Base-by-base conservation (phyloP, 2,113 vertebrate genomes). In the Poeciliopsis prolifica region DNA sequence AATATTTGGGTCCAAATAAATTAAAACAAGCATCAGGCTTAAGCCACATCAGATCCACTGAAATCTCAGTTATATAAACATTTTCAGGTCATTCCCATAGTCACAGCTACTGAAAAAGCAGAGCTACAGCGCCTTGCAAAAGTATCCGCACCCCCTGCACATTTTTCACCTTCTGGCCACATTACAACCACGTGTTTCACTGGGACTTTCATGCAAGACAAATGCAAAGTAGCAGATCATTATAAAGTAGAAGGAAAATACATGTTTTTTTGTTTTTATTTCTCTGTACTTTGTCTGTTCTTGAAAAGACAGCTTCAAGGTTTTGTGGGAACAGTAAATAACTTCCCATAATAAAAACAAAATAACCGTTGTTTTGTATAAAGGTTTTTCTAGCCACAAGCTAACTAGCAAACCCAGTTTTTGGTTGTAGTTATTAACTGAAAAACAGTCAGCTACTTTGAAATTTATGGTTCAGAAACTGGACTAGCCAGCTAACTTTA, bases 41-140 rank as follows among this genome's bases (percentile, higher is more conserved):
- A 75, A 71, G 78, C 85, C 78, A 78, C 80, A 86, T 70, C 83
- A 65, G 74, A 70, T 66, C 48, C 73, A 73, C 61, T 65, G 40
- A 72, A 70, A 76, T 67, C 61, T 15, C 26, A 24, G 4, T 35
- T 33, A 66, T n/a, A 31, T 28, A 61, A 61, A 71, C 2, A 54
- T 31, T 79, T 40, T 12, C 73, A 37, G 73, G 14, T 28, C 44
- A 31, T 9, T 72, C 71, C 48, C 37, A 48, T 37, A 71, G 33
- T 37, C 74, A 33, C 54, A 75, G 70, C 48, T 37, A 15, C 69
- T 79, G 33, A 67, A 54, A 30, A 8, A 64, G 19, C 62, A 40
- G 51, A 58, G 19, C 51, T 58, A 58, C 51, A 58, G 22, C 11
- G 24, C 51, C 51, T 58, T 17, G 51, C 51, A 58, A 19, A 58